Evolutionary conservation across 2,797 vertebrate genomes (phyloP).

Genomic region (Leucoraja ocellata): DNA sequence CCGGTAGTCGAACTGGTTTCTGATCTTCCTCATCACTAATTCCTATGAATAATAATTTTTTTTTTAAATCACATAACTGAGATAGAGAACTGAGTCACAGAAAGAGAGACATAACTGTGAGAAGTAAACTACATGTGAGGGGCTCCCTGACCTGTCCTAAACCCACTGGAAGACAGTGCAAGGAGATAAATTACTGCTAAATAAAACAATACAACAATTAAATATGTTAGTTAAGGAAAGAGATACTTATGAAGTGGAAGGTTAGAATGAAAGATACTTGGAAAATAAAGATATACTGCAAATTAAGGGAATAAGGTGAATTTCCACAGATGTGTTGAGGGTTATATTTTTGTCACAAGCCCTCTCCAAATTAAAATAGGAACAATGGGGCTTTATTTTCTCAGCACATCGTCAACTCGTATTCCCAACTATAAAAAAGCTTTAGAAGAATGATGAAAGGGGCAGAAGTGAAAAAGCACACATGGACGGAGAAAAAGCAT

Average conservation of each 20-base stretch:
- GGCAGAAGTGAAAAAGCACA: conserved; percentile 18
- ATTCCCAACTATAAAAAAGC: not conserved
- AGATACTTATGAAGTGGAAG: too few species aligned
- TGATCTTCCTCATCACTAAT: conserved; percentile 96
- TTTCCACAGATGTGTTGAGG: too few species aligned
- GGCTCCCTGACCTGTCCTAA: not conserved
- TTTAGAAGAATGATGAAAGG: conserved; percentile 16
- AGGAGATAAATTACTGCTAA: not conserved
- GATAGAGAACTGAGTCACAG: too few species aligned
- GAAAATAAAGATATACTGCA: not conserved
- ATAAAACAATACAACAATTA: conserved; percentile 6
- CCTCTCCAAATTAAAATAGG: not conserved
- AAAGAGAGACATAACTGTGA: not conserved
- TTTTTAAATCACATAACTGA: not conserved
- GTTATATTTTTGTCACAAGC: not conserved
- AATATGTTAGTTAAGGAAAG: too few species aligned
- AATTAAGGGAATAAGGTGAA: not conserved
- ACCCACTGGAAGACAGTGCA: not conserved
- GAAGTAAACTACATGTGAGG: not conserved
- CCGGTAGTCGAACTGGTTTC: conserved; percentile 88
- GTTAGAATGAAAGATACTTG: not conserved
- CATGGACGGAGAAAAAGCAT: conserved; percentile 39
- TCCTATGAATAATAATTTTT: conserved; percentile 61
- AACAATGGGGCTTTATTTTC: not conserved
- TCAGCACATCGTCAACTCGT: too few species aligned